These are phyloP conservation scores for Drosophila pachea DNA, from an alignment of 1,140 invertebrate species.

Conservation along the genomic window DNA sequence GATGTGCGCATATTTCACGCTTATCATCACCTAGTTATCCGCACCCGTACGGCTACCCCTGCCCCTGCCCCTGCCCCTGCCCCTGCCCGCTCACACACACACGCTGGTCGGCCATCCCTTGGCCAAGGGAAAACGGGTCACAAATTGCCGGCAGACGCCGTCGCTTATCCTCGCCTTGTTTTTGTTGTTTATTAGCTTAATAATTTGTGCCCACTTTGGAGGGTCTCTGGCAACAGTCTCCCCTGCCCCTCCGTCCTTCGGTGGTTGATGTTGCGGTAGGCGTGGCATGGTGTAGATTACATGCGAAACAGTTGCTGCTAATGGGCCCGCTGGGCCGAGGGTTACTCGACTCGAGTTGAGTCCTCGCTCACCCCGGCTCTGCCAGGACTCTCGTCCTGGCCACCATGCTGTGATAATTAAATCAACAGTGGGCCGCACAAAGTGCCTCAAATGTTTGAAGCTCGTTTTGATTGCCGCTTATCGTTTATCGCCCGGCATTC, in stretches of 20 bases:
- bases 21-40: conserved; percentile 49
- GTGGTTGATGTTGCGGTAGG: conserved; percentile 45
- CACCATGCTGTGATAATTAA: conserved; percentile 75
- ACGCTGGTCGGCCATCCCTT: background rate
- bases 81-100: background rate
- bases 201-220: conserved; percentile 66
- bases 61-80: background rate
- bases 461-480: conserved; percentile 60
- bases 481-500: conserved; percentile 37
- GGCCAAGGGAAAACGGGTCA: conserved; percentile 20
- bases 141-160: conserved; percentile 46
- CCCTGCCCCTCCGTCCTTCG: background rate
- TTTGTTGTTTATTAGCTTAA: conserved; percentile 70
- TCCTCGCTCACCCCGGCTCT: conserved; percentile 13
- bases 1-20: conserved; percentile 54
- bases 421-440: conserved; percentile 62
- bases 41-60: background rate
- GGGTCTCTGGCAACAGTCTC: conserved; percentile 10
- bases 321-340: conserved; percentile 36
- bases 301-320: conserved; percentile 67
- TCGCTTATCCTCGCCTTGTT: conserved; percentile 49
- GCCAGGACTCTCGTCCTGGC: conserved; percentile 27
- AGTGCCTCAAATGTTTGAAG: conserved; percentile 59
- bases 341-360: conserved; percentile 8
- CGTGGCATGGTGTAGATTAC: conserved; percentile 73